Conservation (phyloP, 2,113 vertebrate species). For the Silurus glanis region DNA sequence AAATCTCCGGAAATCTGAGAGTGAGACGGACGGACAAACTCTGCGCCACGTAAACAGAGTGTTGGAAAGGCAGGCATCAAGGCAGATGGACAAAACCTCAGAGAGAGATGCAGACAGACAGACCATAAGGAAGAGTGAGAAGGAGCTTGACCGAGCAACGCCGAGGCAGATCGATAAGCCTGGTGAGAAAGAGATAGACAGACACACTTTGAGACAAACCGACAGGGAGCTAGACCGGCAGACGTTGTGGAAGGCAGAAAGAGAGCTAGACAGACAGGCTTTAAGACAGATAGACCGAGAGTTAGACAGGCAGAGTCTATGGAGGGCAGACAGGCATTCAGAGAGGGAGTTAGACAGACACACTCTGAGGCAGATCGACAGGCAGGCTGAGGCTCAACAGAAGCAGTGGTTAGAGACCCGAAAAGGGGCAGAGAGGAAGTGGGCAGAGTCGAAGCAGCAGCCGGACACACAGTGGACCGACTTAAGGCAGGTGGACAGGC, state of each 20-base stretch:
- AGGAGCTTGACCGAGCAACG: slow-evolving; percentile 47
- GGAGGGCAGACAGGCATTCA: slow-evolving; percentile 44
- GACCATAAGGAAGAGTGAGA: slow-evolving; percentile 38
- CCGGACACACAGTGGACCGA: slow-evolving; percentile 44
- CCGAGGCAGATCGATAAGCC: slow-evolving; percentile 13
- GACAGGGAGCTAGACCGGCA: slow-evolving; percentile 60
- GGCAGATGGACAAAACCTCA: slow-evolving; percentile 20
- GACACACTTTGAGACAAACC: slow-evolving; percentile 45
- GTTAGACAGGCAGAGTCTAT: slow-evolving; percentile 53
- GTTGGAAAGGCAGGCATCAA: slow-evolving; percentile 22
- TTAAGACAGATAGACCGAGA: slow-evolving; percentile 55
- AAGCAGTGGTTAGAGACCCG: slow-evolving; percentile 68
- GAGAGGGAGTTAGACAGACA: slow-evolving; percentile 52
- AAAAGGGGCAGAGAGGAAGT: slow-evolving; percentile 34
- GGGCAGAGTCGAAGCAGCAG: slow-evolving; percentile 30
- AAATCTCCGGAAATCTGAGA: slow-evolving; percentile 37
- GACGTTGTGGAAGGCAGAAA: slow-evolving; percentile 50
- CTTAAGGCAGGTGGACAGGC: slow-evolving; percentile 36
- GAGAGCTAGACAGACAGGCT: slow-evolving; percentile 51
- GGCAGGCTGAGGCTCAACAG: slow-evolving; percentile 48
- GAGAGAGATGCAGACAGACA: slow-evolving; percentile 33
- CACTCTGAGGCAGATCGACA: slow-evolving; percentile 60
- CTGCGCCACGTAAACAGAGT: slow-evolving; percentile 36
- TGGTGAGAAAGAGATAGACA: slow-evolving; percentile 47
- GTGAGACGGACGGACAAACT: slow-evolving; percentile 42